Percentiles rank a stretch among this genome's conserved stretches.
Evolutionary conservation across 2,888 invertebrate species (phyloP).

Genomic region (Zeuzera pyrina): DNA sequence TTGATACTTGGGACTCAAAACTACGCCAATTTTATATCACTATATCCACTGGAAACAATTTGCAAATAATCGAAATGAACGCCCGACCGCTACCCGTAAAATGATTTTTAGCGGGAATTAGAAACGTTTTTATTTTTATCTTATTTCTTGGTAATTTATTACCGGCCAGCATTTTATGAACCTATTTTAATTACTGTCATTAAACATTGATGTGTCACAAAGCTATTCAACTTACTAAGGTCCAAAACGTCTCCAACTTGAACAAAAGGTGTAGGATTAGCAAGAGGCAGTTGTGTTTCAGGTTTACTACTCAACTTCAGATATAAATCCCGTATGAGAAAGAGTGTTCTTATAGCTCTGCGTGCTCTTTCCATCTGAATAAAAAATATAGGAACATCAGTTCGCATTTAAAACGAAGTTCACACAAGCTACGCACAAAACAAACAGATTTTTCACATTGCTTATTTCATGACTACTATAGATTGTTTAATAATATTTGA

Average conservation of each 20-base stretch:
- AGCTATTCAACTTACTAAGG: constrained; percentile 89
- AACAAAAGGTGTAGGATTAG: constrained; percentile 89
- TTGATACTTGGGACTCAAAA: too few species aligned
- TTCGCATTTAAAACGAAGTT: background rate
- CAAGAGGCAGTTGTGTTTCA: constrained; percentile 91
- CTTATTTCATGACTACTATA: background rate
- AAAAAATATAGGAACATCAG: constrained; percentile 7
- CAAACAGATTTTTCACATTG: background rate
- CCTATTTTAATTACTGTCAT: constrained; percentile 1
- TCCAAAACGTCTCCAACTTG: constrained; percentile 96
- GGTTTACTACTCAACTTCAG: constrained; percentile 84
- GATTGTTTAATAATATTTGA: background rate
- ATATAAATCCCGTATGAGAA: constrained; percentile 87
- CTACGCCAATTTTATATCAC: too few species aligned
- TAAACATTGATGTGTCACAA: too few species aligned
- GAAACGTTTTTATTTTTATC: too few species aligned
- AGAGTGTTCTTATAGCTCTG: constrained; percentile 93
- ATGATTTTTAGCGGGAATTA: too few species aligned
- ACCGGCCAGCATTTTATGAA: too few species aligned
- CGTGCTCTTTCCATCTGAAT: constrained; percentile 87
- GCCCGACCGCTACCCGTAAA: too few species aligned
- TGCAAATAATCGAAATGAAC: too few species aligned
- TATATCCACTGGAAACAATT: too few species aligned
- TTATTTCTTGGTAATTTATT: too few species aligned
- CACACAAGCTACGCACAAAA: background rate